Evolutionary conservation across 2,797 vertebrate species (phyloP), one percentile per base, ranked within the genome.

Genomic region (Paramormyrops hopkinsi): DNA sequence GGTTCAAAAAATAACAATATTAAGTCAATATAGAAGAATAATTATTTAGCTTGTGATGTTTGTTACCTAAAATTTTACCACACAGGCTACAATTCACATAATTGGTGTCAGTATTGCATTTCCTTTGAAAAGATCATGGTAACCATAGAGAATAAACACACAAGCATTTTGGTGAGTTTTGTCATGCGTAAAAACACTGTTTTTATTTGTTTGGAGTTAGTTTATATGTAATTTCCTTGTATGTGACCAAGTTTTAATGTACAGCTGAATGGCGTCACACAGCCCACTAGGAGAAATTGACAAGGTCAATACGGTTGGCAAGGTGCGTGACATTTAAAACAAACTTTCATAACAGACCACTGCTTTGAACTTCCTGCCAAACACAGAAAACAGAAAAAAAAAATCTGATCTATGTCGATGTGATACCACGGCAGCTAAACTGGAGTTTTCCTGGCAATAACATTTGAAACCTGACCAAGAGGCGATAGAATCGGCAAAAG

Each of bases 141-240:
- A 76, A 88, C 83, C 90, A 91, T 88, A 88, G 62, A 79, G 90
- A 90, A 91, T 59, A 65, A 90, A 92, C 92, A 91, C 93, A 92
- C 92, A 93, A 91, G 90, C 33, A 56, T 91, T 92, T 91, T 91
- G 92, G 90, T 92, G 92, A 92, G 88, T 90, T 90, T 90, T 86
- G 69, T 90, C 87, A 91, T 90, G 92, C 92, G 91, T 92, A 91
- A 92, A 92, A 91, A 89, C 69, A 62, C 22, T 25, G n/a, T 90
- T 54, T 85, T 54, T 76, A 88, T 91, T 73, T 76, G 88, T 44
- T 82, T 85, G 73, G 89, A 91, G 89, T 73, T 88, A 84, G 73
- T 88, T 88, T 86, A 88, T 88, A 87, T 88, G 48, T 90, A 89
- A 89, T 88, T 89, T 90, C 89, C 83, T 89, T 85, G 44, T 69